These are phyloP conservation scores for Macropis europaea DNA, from an alignment of 2,888 invertebrate species.

Conservation along the genomic window DNA sequence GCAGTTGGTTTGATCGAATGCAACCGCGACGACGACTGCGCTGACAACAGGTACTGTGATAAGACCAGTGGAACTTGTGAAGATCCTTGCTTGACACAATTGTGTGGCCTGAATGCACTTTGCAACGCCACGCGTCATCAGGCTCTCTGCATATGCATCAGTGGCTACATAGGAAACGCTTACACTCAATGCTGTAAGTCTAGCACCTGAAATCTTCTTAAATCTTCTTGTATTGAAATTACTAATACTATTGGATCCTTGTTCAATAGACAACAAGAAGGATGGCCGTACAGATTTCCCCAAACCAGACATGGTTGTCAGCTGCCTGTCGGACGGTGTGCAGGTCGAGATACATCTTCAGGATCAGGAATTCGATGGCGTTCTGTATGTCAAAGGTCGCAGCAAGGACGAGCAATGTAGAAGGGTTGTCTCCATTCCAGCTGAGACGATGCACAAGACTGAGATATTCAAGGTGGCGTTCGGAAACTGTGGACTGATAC, in stretches of 20 bases:
- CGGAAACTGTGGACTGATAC: constrained; percentile 94
- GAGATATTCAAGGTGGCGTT: constrained; percentile 92
- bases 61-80: constrained; percentile 86
- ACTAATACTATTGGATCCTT: neutral
- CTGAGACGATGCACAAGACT: constrained; percentile 81
- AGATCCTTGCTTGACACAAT: constrained; percentile 88
- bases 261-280: constrained; percentile 43
- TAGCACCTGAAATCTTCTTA: neutral
- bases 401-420: constrained; percentile 96
- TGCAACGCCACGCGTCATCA: constrained; percentile 90
- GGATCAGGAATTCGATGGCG: constrained; percentile 87
- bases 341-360: constrained; percentile 90
- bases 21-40: constrained; percentile 87
- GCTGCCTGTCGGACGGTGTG: constrained; percentile 95
- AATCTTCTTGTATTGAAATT: neutral
- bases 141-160: constrained; percentile 88
- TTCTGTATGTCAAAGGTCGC: constrained; percentile 95
- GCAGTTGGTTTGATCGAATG: constrained; percentile 81
- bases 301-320: constrained; percentile 91
- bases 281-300: constrained; percentile 88
- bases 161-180: constrained; percentile 89
- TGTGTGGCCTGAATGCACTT: constrained; percentile 88
- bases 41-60: constrained; percentile 89
- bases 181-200: constrained; percentile 86
- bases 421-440: constrained; percentile 88